Percentiles rank a stretch among this genome's conserved stretches.
phyloP scores from a whole-genome alignment of 2,797 vertebrate genomes.

The Coregonus suidteri region DNA sequence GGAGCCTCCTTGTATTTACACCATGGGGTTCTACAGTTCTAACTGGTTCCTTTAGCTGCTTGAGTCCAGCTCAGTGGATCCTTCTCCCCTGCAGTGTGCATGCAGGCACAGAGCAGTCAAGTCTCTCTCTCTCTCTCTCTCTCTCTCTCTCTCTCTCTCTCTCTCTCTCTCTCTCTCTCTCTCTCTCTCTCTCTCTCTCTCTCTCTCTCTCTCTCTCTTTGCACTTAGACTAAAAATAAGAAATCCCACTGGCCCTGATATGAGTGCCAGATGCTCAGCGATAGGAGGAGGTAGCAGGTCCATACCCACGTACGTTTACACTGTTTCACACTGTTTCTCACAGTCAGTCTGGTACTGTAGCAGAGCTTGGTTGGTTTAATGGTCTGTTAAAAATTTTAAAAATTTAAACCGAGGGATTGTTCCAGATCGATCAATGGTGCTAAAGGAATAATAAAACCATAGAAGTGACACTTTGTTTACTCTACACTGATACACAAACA shows the following conservation, averaged over 20 bases:
- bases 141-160: conserved; percentile 23
- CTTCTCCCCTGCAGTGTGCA: not conserved
- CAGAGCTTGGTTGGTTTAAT: conserved; percentile 1
- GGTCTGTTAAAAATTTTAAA: too few relatives aligned
- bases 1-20: not conserved
- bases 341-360: not conserved
- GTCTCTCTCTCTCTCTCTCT: conserved; percentile 15
- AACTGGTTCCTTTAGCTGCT: not conserved
- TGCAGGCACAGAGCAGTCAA: conserved; percentile 1
- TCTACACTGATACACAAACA: not conserved
- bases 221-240: conserved; percentile 41
- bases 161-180: conserved; percentile 14
- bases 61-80: not conserved
- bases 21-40: not conserved
- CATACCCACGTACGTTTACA: conserved; percentile 21
- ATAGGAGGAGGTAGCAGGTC: conserved; percentile 23
- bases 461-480: not conserved
- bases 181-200: conserved; percentile 10
- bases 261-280: conserved; percentile 38
- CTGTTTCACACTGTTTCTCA: not conserved
- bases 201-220: conserved; percentile 19
- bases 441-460: conserved; percentile 2
- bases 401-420: not conserved
- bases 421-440: not conserved
- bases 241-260: conserved; percentile 31